Base-by-base conservation (phyloP, 1,140 invertebrate species). In the Drosophila micromelanica region DNA sequence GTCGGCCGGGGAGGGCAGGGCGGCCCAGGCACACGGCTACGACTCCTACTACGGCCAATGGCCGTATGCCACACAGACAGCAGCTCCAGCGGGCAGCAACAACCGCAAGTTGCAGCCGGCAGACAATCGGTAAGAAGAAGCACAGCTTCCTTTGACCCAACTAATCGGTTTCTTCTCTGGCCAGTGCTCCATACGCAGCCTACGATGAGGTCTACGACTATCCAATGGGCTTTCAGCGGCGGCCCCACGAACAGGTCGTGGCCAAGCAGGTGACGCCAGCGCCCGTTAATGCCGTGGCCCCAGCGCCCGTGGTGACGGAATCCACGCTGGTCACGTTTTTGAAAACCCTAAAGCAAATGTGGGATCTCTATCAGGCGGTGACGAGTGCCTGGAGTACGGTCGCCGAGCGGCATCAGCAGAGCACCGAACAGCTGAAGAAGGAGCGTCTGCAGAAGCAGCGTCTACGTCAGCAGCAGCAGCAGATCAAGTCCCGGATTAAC, bases 291-390 rank as follows among this genome's bases (percentile, higher is more conserved):
- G 62, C 82, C 1, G 51, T 48, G 2, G 38, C 61, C 1, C 60
- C 42, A 9, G 27, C 23, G 6, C 55, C 72, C 9, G 52, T 38
- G 5, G 32, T 67, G 3, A 64, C 42, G 0, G 78, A 80, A 63
- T 73, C 82, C 0, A 76, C 85, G 5, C 32, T 91, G 23, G 61
- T 91, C 2, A 80, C 82, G 7, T 63, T 91, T 11, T 35, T 91
- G 5, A 91, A 89, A 42, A 73, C 74, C 13, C 51, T 91, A 0
- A 91, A 91, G 35, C 84, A 89, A 61, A 73, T 91, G 23, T 91
- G 90, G 90, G 90, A 91, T 67, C 62, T 91, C 1, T 91, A 91
- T 52, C 78, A 84, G 69, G 91, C 90, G 1, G 30, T 91, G 12
- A 68, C 76, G 32, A 67, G 75, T 8, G 91, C 90, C 6, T 91